Conservation (phyloP, 2,888 invertebrate species). For the Orchesella flavescens region DNA sequence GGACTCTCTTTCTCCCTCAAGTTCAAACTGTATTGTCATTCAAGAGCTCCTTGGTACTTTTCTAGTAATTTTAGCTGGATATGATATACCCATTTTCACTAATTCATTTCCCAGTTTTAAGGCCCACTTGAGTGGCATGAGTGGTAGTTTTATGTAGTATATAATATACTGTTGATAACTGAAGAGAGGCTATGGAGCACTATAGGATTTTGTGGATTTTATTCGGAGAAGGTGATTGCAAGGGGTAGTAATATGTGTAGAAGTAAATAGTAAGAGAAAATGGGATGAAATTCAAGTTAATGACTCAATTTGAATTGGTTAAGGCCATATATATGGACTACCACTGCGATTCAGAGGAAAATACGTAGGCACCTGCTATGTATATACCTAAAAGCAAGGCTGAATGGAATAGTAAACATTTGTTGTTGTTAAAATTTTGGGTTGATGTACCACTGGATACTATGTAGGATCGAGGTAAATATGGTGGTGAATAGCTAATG, state of each 20-base stretch:
- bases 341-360: not conserved
- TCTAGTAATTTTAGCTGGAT: not conserved
- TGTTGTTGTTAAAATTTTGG: not conserved
- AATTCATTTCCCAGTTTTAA: not conserved
- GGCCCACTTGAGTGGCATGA: not conserved
- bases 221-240: not conserved
- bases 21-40: not conserved
- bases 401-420: not conserved
- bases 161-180: not conserved
- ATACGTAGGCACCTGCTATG: not conserved
- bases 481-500: conserved; percentile 49
- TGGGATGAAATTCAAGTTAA: conserved; percentile 50
- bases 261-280: conserved; percentile 4
- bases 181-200: not conserved
- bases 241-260: not conserved
- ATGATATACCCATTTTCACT: not conserved
- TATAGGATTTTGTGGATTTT: conserved; percentile 2
- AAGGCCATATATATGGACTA: not conserved
- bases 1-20: not conserved
- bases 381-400: not conserved
- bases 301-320: conserved; percentile 42
- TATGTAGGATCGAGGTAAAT: conserved; percentile 2
- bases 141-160: not conserved
- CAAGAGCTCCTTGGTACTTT: not conserved
- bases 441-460: not conserved